A percentile compares a stretch with the other conserved stretches of the same genome.
Conservation (phyloP, 2,113 vertebrate genomes). For the Triplophysa rosa region DNA sequence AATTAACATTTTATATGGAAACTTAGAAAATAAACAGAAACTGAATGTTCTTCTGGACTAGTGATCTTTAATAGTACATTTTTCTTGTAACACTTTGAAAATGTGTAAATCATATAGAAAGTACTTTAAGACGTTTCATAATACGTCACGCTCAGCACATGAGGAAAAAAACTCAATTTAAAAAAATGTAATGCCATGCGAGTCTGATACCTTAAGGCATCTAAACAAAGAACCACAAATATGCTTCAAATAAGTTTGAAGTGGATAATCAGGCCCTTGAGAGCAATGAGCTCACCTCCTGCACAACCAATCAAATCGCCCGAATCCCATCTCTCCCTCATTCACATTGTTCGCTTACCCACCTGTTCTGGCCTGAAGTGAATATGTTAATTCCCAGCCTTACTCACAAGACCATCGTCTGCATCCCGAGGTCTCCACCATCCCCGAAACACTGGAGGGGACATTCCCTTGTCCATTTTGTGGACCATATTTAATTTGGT, state of each 20-base stretch:
- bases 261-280: slow-evolving; percentile 46
- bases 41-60: no score
- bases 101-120: no score
- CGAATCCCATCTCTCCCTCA: slow-evolving; percentile 24
- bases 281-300: slow-evolving; percentile 36
- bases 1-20: no score
- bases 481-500: slow-evolving; percentile 50
- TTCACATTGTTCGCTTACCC: slow-evolving; percentile 33
- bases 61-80: no score
- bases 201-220: slow-evolving; percentile 27
- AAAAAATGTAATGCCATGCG: background rate
- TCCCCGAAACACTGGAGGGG: slow-evolving; percentile 36
- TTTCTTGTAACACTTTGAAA: no score
- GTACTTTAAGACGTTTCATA: no score
- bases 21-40: no score
- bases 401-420: slow-evolving; percentile 19
- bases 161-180: background rate
- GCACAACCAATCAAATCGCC: slow-evolving; percentile 11
- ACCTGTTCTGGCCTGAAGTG: slow-evolving; percentile 45
- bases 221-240: slow-evolving; percentile 46
- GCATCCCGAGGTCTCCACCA: background rate
- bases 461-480: slow-evolving; percentile 54
- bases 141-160: no score
- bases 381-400: slow-evolving; percentile 44
- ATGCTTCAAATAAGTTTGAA: slow-evolving; percentile 42